Base-by-base conservation (phyloP, 2,113 vertebrate genomes). In the Oncorhynchus tshawytscha region DNA sequence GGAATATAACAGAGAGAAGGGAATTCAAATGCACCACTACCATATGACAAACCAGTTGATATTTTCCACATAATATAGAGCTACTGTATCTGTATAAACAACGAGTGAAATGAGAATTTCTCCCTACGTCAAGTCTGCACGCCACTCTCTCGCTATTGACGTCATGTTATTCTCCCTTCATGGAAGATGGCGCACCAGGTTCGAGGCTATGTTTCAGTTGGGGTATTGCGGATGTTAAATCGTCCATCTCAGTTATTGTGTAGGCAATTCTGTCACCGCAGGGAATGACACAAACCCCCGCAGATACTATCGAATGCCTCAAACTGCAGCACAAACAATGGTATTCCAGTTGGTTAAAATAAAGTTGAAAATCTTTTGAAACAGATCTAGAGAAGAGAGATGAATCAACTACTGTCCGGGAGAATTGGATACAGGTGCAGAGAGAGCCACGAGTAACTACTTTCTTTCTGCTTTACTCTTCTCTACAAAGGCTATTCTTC, bases 341-440 rank as follows among this genome's bases (percentile, higher is more conserved):
- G 4, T 34, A 69, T 73, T 77, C 62, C 39, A 69, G n/a, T 7
- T n/a, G 57, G 16, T 34, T 68, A 60, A 60, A 81, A 67, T 67
- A 72, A 69, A 68, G 25, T 78, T 74, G 59, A 71, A 76, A 77
- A 27, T 69, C 66, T 60, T 78, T 72, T 80, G 62, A 81, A 77
- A 75, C 25, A 45, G 9, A 54, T 76, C 59, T 49, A 80, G 62
- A 67, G 67, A 73, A 70, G 25, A 80, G 79, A 86, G 82, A 82
- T 82, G 82, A 80, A 81, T 81, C 62, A 75, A 69, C 49, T 18
- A 39, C 39, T 39, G 8, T 45, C 39, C 9, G 39, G 39, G 2
- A 39, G 67, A 73, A 70, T 80, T 81, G 75, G 74, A 72, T 67
- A 78, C 76, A 84, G 80, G 84, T 81, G 18, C 67, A 76, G 60